Evolutionary conservation across 2,797 vertebrate genomes (phyloP), one percentile per base, ranked within the genome.

Genomic region (Rhinella marina): DNA sequence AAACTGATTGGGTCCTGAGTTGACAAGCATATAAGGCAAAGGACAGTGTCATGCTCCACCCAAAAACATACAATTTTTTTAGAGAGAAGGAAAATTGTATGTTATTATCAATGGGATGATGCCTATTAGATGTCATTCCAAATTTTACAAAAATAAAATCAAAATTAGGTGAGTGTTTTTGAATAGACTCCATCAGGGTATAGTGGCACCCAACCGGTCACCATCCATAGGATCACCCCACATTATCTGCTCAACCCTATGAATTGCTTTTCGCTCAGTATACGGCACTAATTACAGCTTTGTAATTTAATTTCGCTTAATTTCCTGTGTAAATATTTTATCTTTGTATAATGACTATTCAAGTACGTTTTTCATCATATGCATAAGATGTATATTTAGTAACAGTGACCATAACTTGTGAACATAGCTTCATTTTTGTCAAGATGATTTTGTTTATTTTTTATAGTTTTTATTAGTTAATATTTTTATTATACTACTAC

Each of bases 361-460:
- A 48, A 10, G n/a, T 62, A 16, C 13, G n/a, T 81, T 81, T 82
- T 76, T 76, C 57, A 82, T 48, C 68, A 76, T 50, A 87, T 66
- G 56, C 29, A 70, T 87, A 82, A 62, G 57, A 66, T 82, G 59
- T 87, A 82, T 87, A 87, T 87, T 87, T 82, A 77, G 86, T 82
- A 76, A 64, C 48, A 73, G 57, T 66, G 80, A 82, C 52, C 68
- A 87, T 81, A 61, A 52, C 29, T 21, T 73, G 86, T 87, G 56
- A 48, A 50, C 61, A 52, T 72, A 41, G 66, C 57, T 59, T 72
- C 12, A 11, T 27, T 73, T 61, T 62, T 25, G 52, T 75, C 32
- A 23, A 25, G 73, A 14, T 57, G 76, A 2, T 50, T 50, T 50
- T 48, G 50, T 62, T 25, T 50, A 56, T 72, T 27, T 56, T 54